These are phyloP conservation scores for Fukomys damarensis DNA, from an alignment of 2,113 vertebrate species.

Conservation along the genomic window DNA sequence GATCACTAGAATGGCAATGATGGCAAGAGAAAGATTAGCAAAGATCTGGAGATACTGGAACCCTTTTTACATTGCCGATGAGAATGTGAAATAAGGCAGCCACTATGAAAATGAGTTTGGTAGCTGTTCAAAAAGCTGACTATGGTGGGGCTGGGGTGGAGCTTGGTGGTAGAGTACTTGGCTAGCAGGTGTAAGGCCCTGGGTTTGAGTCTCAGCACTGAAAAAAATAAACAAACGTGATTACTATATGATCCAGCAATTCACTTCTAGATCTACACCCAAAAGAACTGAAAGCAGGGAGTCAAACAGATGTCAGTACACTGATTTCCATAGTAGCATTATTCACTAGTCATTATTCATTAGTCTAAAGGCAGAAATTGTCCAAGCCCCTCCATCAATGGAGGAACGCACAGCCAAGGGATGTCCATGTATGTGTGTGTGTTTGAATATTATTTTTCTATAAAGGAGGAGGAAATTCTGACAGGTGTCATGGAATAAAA, in stretches of 20 bases:
- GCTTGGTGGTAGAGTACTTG: not conserved
- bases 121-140: not conserved
- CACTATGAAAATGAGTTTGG: not conserved
- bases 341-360: too few relatives aligned
- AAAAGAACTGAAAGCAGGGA: slow-evolving; percentile 1
- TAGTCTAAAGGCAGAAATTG: not conserved
- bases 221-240: not conserved
- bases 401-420: not conserved
- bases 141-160: not conserved
- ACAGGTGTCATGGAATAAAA: not conserved
- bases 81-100: not conserved
- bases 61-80: not conserved
- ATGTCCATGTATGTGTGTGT: not conserved
- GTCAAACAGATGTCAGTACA: not conserved
- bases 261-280: not conserved
- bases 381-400: not conserved
- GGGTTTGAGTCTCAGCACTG: not conserved
- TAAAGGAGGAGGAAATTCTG: not conserved
- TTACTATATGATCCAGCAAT: not conserved
- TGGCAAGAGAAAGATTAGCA: not conserved
- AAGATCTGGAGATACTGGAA: not conserved
- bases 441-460: not conserved
- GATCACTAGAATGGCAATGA: not conserved
- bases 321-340: not conserved
- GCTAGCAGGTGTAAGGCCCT: too few relatives aligned